These are phyloP conservation scores for Agrochola macilenta DNA, from an alignment of 2,888 invertebrate genomes.

Conservation along the genomic window DNA sequence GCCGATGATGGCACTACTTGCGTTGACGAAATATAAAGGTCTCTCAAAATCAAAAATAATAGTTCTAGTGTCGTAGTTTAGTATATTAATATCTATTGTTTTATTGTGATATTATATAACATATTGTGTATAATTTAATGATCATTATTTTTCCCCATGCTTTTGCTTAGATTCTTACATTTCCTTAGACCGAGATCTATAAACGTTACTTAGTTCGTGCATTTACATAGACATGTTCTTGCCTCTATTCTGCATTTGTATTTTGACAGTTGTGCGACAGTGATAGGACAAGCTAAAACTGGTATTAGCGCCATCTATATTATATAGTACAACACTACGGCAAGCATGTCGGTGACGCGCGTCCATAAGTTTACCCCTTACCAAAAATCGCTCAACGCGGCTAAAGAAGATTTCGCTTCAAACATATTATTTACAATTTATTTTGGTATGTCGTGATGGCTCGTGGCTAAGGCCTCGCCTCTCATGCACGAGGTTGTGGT, in stretches of 20 bases:
- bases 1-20: conserved; percentile 53
- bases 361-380: too few species aligned
- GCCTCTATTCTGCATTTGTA: background rate
- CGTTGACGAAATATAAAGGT: background rate
- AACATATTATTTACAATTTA: too few species aligned
- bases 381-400: too few species aligned
- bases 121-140: background rate
- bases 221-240: background rate
- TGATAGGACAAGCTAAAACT: background rate
- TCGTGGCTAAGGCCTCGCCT: too few species aligned
- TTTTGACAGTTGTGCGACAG: background rate
- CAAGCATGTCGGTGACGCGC: too few species aligned
- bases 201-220: background rate
- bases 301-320: too few species aligned
- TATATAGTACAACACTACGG: too few species aligned
- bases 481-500: too few species aligned
- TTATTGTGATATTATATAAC: conserved; percentile 10
- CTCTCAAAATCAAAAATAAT: background rate
- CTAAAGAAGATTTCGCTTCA: too few species aligned
- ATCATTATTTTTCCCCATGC: background rate
- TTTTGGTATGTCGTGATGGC: too few species aligned
- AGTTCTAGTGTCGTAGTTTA: background rate
- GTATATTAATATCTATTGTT: background rate
- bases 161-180: too few species aligned
- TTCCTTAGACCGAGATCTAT: background rate